These are phyloP conservation scores for Chrysolina americana DNA, from an alignment of 2,888 invertebrate genomes.

Conservation along the genomic window DNA sequence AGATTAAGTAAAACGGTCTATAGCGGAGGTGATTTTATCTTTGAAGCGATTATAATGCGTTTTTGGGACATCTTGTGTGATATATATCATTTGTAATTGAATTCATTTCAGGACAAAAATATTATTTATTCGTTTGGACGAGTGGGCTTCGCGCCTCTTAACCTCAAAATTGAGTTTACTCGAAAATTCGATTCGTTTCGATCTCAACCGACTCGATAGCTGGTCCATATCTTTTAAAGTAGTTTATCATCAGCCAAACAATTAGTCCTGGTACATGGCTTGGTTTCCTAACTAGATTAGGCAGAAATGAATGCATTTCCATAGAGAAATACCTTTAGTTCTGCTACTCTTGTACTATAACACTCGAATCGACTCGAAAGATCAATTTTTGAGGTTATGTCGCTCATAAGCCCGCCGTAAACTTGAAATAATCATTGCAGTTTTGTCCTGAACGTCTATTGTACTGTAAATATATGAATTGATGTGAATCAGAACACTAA, in stretches of 20 bases:
- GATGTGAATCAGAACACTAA: background rate
- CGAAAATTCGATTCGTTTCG: no score
- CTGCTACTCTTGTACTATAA: no score
- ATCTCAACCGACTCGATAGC: background rate
- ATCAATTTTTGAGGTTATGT: background rate
- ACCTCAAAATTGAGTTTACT: background rate
- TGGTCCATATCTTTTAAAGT: no score
- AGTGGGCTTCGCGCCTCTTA: background rate
- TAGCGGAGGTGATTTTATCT: background rate
- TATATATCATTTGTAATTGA: conserved; percentile 1
- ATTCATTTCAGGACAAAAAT: background rate
- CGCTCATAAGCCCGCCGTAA: background rate
- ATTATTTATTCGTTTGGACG: background rate
- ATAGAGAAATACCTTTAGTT: no score
- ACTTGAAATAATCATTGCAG: background rate
- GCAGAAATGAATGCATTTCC: no score
- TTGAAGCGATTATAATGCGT: background rate
- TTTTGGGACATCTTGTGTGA: conserved; percentile 11
- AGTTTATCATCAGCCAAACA: no score
- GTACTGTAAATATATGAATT: conserved; percentile 5
- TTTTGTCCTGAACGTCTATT: conserved; percentile 10
- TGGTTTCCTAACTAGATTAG: no score
- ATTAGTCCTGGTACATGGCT: no score
- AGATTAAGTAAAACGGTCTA: background rate
- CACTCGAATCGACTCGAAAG: no score